Base-by-base conservation (phyloP, 2,888 invertebrate species). In the Sesamia inferens region DNA sequence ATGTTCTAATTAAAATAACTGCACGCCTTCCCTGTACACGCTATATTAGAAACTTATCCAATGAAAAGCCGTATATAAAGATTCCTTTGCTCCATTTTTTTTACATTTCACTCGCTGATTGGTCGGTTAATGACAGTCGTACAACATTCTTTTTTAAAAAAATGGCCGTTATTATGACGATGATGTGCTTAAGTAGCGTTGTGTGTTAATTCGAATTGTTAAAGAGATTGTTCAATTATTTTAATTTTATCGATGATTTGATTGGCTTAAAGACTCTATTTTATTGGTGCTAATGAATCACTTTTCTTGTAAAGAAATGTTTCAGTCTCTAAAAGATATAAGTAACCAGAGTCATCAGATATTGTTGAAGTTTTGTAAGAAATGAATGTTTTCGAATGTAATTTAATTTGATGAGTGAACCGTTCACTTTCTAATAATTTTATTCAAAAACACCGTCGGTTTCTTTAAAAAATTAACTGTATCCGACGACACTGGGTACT, bases 31-130 rank as follows among this genome's bases (percentile, higher is more conserved):
- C 62, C 39, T 24, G 19, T 3, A 48, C 86, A 86, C 86, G 86
- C 85, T 2, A 87, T 72, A 81, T 74, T 88, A 88, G 88, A 87
- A 87, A 87, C 74, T 76, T 57, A 71, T 78, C 69, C 67, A 61
- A 73, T 61, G 71, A 64, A 82, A 72, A 68, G 64, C 67, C 48
- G 66, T 68, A 22, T 66, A 51, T 54, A 39, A 64, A 74, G 72
- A 79, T 85, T 74, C 71, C 71, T 73, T 73, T 63, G 47, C 74
- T 69, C 47, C 42, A n/a, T 69, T 62, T 70, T 81, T 81, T 80
- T 75, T 65, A 42, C 74, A 83, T 84, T 84, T 54, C 11, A 11
- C 39, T 67, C 31, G 31, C 22, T 75, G 48, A 74, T 74, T 78
- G 55, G 67, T 81, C 19, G 24, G n/a, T 63, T 57, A 71, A 76